Evolutionary conservation across 2,888 invertebrate genomes (phyloP).

Genomic region (Caenorhabditis imperialis): DNA sequence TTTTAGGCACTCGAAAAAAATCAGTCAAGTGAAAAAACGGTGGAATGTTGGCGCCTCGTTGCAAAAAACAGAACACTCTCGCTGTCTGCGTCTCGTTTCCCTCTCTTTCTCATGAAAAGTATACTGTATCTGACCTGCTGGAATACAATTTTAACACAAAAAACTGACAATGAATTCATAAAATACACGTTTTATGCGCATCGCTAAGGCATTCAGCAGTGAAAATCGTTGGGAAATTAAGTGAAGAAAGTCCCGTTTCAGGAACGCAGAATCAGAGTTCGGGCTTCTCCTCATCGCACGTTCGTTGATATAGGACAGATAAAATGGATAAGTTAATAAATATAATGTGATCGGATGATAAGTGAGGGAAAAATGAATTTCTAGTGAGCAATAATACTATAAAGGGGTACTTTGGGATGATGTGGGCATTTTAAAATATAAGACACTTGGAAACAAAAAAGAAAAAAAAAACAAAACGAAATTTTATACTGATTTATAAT

Average conservation of each 20-base stretch:
- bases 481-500: conserved; percentile 11
- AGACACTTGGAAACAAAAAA: neutral
- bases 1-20: conserved; percentile 1
- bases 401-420: neutral
- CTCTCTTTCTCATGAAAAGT: conserved; percentile 13
- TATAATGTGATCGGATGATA: neutral
- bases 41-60: conserved; percentile 20
- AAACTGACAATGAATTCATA: conserved; percentile 17
- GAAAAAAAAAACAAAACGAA: neutral
- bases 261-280: conserved; percentile 21
- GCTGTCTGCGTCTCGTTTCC: conserved; percentile 13
- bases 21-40: conserved; percentile 3
- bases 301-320: neutral
- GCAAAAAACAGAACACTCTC: no score
- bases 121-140: conserved; percentile 17
- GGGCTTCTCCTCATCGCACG: conserved; percentile 41
- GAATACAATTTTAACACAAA: conserved; percentile 11
- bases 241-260: neutral
- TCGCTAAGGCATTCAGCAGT: conserved; percentile 26
- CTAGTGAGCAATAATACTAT: neutral
- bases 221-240: conserved; percentile 26
- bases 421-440: neutral
- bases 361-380: neutral
- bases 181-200: conserved; percentile 59
- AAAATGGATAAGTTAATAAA: no score